phyloP scores from a whole-genome alignment of 2,797 vertebrate species.

The Tolypeutes matacus region DNA sequence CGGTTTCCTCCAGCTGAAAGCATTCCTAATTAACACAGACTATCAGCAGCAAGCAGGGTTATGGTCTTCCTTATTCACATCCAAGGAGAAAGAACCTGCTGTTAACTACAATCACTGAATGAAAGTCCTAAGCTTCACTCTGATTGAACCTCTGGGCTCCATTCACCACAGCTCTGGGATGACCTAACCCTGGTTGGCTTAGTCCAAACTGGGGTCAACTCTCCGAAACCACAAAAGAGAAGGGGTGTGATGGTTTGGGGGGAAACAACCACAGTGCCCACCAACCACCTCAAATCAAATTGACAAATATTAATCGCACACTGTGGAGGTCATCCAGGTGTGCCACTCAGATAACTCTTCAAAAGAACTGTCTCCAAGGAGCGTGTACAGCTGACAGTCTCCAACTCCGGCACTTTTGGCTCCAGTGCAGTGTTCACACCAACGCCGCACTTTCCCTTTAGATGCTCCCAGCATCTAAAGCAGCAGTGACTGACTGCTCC shows the following conservation, averaged over 20 bases:
- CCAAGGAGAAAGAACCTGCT: background rate
- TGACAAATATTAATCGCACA: background rate
- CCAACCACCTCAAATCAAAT: background rate
- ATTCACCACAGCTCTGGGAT: background rate
- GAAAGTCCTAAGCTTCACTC: background rate
- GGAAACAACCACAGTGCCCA: background rate
- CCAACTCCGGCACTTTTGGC: too few relatives aligned
- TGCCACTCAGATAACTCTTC: background rate
- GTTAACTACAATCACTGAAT: background rate
- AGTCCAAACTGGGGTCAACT: background rate
- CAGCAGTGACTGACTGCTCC: background rate
- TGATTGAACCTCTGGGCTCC: background rate
- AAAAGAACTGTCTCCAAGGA: background rate
- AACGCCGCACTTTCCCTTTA: background rate
- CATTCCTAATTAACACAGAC: background rate
- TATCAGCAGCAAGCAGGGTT: background rate
- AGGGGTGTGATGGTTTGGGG: background rate
- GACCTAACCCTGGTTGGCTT: background rate
- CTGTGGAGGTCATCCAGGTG: background rate
- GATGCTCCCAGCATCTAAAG: background rate
- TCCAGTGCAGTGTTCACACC: background rate
- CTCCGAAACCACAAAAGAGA: background rate
- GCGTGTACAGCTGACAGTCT: background rate
- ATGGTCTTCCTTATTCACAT: background rate
- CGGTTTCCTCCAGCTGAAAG: background rate